These are phyloP conservation scores for Bibio marci DNA, from an alignment of 2,888 invertebrate species.

Conservation along the genomic window DNA sequence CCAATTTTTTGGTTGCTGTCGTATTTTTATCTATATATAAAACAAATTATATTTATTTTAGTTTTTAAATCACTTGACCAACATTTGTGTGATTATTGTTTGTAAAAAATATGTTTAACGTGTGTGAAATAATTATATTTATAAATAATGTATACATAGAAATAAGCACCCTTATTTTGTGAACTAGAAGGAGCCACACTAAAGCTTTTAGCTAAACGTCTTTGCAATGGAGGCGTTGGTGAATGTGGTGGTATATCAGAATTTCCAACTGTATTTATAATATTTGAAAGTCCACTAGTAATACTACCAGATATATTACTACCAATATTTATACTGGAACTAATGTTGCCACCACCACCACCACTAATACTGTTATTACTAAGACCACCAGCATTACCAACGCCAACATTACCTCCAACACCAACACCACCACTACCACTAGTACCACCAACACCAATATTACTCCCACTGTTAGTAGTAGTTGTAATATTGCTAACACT, in stretches of 20 bases:
- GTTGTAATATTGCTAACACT: conserved; percentile 3
- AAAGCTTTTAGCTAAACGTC: conserved; percentile 82
- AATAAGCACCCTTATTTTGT: conserved; percentile 18
- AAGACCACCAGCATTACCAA: conserved; percentile 11
- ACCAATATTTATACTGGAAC: conserved; percentile 10
- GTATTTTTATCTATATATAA: no score
- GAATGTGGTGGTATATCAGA: conserved; percentile 49
- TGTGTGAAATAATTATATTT: no score
- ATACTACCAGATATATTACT: conserved; percentile 11
- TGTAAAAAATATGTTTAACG: no score
- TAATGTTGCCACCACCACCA: conserved; percentile 10
- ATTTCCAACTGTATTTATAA: no score
- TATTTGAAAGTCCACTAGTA: conserved; percentile 8
- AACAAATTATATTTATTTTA: no score
- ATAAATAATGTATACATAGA: no score
- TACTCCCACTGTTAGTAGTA: conserved; percentile 8
- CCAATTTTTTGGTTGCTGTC: no score
- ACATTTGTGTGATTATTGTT: no score
- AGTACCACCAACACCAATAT: conserved; percentile 7
- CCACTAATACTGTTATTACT: conserved; percentile 7
- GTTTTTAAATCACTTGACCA: no score
- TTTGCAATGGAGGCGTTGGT: conserved; percentile 70
- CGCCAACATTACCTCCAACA: not conserved
- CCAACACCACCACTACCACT: conserved; percentile 5
- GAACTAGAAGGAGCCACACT: conserved; percentile 58